Conservation (phyloP, 2,113 vertebrate species). For the Peucedramus taeniatus region DNA sequence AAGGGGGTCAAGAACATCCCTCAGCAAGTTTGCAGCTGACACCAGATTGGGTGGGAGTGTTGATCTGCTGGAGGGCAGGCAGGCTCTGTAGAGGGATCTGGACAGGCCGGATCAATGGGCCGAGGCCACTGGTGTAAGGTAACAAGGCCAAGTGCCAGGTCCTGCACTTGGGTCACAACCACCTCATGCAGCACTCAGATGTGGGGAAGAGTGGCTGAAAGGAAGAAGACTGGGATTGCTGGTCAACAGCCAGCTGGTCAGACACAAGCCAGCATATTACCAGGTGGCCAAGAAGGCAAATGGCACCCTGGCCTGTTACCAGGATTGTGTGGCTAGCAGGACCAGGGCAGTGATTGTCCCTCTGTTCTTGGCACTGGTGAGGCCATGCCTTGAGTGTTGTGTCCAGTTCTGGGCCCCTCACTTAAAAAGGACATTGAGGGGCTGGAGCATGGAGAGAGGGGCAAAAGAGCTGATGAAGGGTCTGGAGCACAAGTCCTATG, state of each 20-base stretch:
- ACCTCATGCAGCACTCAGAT: not conserved
- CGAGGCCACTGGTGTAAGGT: not conserved
- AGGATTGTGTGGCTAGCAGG: not conserved
- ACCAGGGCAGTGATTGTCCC: not conserved
- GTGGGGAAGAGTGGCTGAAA: not conserved
- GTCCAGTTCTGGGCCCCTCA: not conserved
- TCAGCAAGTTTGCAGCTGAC: not conserved
- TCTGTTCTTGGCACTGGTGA: not conserved
- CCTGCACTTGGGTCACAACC: not conserved
- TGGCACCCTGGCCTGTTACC: not conserved
- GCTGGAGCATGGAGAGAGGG: not conserved
- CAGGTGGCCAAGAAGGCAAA: not conserved
- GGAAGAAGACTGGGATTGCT: not conserved
- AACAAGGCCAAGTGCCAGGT: not conserved
- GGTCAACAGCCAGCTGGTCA: not conserved
- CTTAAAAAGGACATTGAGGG: not conserved
- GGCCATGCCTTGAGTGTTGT: accelerated
- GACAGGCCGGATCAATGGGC: too few relatives aligned
- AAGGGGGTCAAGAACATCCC: not conserved
- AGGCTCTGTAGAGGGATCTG: not conserved
- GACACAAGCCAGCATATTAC: not conserved
- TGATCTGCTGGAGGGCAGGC: not conserved
- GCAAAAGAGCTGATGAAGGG: accelerated
- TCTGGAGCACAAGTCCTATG: not conserved
- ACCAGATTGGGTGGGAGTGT: not conserved